Base-by-base conservation (phyloP, 2,797 vertebrate species). In the Meda fulgida region DNA sequence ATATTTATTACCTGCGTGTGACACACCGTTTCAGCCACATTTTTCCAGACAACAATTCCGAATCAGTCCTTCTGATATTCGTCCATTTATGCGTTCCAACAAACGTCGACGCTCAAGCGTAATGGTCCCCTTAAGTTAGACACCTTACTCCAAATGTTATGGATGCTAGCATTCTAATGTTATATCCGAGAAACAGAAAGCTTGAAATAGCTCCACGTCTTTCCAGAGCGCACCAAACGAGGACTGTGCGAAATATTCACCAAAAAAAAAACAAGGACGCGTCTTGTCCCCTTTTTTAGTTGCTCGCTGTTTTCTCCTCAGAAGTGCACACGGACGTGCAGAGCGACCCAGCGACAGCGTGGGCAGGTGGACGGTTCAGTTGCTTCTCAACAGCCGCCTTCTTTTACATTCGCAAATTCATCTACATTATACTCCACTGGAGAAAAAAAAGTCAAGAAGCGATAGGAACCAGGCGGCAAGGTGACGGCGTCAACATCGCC, bases 21-120 rank as follows among this genome's bases (percentile, higher is more conserved):
- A 93, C 91, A 89, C 93, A 94, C 92, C 93, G 93, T 94, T 95
- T 95, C 91, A 96, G 93, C 95, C 95, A 95, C 95, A 96, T 96
- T 80, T 92, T 94, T 90, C 90, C 91, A 89, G 89, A 93, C 91
- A 91, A 90, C 87, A 91, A 92, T 92, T 92, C 93, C 92, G 92
- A 90, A 92, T 95, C 93, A 95, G 92, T 94, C 91, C 88, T 93
- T 90, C 93, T 91, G 93, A 91, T 93, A 91, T 89, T 93, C 94
- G 94, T 93, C 94, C 95, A 96, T 96, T 92, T 87, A 93, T 90
- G 90, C 87, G 89, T 91, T 91, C 91, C 91, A 94, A 87, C 91
- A 93, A 91, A 94, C 92, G 92, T 94, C 92, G 91, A 87, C 89
- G 88, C 83, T 87, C 83, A 89, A 81, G 90, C 78, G 89, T 65